A percentile compares a stretch with the other conserved stretches of the same genome.
These are phyloP conservation scores for Melanaphis sacchari DNA, from an alignment of 1,140 invertebrate species.

Conservation along the genomic window DNA sequence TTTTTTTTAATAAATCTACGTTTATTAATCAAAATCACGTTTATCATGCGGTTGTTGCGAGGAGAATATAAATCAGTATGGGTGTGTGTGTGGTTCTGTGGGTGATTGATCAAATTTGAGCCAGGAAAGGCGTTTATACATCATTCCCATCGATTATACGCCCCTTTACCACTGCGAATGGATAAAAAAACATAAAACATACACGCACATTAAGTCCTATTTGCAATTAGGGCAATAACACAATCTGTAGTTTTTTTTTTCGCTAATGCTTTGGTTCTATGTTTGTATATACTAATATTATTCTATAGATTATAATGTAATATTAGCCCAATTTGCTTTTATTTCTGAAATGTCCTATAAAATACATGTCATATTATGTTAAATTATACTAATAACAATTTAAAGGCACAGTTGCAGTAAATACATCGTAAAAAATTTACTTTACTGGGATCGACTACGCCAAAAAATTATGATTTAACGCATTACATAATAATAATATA, in stretches of 20 bases:
- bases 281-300: not conserved
- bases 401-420: too few species aligned
- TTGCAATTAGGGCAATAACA: constrained; percentile 36
- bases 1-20: not conserved
- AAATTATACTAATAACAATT: too few species aligned
- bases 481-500: too few species aligned
- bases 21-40: constrained; percentile 38
- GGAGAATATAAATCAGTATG: not conserved
- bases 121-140: constrained; percentile 31
- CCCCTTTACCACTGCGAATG: constrained; percentile 17
- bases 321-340: not conserved
- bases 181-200: not conserved
- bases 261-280: not conserved
- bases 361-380: not conserved
- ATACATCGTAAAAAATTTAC: too few species aligned
- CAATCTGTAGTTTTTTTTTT: constrained; percentile 20
- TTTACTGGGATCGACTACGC: too few species aligned
- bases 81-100: constrained; percentile 15
- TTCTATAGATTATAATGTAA: not conserved
- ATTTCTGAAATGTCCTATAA: not conserved
- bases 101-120: constrained; percentile 49
- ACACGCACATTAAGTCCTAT: not conserved
- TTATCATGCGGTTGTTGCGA: not conserved
- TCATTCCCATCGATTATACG: constrained; percentile 26
- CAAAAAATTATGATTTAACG: too few species aligned